These are phyloP conservation scores for Bothrops alternatus DNA, from an alignment of 2,797 vertebrate genomes.

Conservation along the genomic window DNA sequence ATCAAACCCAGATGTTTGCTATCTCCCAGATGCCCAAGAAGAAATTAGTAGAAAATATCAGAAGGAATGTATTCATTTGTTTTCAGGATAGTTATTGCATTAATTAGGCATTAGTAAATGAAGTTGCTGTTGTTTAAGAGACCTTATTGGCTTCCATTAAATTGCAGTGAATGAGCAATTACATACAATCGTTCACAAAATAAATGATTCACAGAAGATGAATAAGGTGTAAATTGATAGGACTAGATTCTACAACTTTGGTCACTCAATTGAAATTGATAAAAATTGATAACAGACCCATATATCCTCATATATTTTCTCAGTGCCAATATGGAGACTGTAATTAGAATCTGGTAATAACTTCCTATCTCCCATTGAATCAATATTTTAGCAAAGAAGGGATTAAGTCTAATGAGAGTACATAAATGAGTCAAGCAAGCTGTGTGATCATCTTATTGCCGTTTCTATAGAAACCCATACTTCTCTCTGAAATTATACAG, in stretches of 20 bases:
- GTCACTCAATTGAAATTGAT: slow-evolving; percentile 93
- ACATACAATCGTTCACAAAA: slow-evolving; percentile 96
- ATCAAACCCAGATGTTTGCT: slow-evolving; percentile 86
- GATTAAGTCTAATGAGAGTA: slow-evolving; percentile 78
- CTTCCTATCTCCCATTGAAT: slow-evolving; percentile 86
- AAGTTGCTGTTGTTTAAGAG: slow-evolving; percentile 86
- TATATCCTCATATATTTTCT: slow-evolving; percentile 85
- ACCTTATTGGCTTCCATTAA: slow-evolving; percentile 92
- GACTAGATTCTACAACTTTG: slow-evolving; percentile 84
- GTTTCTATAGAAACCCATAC: slow-evolving; percentile 83
- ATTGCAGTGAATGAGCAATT: slow-evolving; percentile 97
- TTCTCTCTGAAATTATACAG: slow-evolving; percentile 72
- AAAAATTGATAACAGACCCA: slow-evolving; percentile 82
- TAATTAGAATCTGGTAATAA: slow-evolving; percentile 92
- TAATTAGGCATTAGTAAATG: slow-evolving; percentile 98
- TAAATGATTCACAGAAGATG: slow-evolving; percentile 99
- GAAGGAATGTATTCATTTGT: slow-evolving; percentile 88
- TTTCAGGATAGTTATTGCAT: slow-evolving; percentile 90
- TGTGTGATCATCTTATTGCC: slow-evolving; percentile 71
- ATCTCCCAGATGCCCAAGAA: slow-evolving; percentile 79
- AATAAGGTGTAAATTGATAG: slow-evolving; percentile 91
- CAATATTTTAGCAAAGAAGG: slow-evolving; percentile 87
- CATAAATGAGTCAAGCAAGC: slow-evolving; percentile 70
- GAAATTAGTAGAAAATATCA: slow-evolving; percentile 75
- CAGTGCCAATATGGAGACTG: slow-evolving; percentile 86